Percentiles rank a stretch among this genome's conserved stretches.
Evolutionary conservation across 1,140 invertebrate species (phyloP).

Genomic region (Drusus annulatus): DNA sequence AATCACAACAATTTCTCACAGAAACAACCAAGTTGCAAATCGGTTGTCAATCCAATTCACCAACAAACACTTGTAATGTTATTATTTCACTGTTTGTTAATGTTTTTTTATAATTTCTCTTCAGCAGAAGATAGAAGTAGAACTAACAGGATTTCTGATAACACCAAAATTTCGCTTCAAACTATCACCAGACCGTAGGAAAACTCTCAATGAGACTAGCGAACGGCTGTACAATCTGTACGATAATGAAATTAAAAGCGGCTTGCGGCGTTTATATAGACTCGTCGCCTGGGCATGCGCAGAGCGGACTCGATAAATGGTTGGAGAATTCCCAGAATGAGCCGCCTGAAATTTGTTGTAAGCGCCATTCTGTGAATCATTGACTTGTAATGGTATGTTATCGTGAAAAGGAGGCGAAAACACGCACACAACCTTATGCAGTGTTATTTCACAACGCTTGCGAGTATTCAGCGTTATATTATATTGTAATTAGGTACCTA

Average conservation of each 20-base stretch:
- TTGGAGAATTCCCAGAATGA: constrained; percentile 35
- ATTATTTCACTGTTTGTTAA: constrained; percentile 10
- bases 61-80: constrained; percentile 6
- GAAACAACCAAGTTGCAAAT: too few species aligned
- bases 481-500: too few species aligned
- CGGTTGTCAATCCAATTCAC: neutral
- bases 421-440: too few species aligned
- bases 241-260: constrained; percentile 7
- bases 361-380: constrained; percentile 50
- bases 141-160: too few species aligned
- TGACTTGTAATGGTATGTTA: neutral
- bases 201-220: constrained; percentile 2
- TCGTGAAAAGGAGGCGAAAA: too few species aligned
- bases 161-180: constrained; percentile 12
- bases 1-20: neutral
- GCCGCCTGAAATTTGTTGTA: constrained; percentile 28
- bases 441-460: constrained; percentile 4
- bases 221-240: constrained; percentile 2
- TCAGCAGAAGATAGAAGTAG: neutral
- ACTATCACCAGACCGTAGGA: constrained; percentile 32
- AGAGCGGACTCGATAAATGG: neutral
- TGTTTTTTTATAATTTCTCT: neutral
- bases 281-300: constrained; percentile 23
- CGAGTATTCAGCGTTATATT: too few species aligned
- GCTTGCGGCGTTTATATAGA: constrained; percentile 29